Conservation (phyloP, 2,888 invertebrate species). For the Andrena marginata region DNA sequence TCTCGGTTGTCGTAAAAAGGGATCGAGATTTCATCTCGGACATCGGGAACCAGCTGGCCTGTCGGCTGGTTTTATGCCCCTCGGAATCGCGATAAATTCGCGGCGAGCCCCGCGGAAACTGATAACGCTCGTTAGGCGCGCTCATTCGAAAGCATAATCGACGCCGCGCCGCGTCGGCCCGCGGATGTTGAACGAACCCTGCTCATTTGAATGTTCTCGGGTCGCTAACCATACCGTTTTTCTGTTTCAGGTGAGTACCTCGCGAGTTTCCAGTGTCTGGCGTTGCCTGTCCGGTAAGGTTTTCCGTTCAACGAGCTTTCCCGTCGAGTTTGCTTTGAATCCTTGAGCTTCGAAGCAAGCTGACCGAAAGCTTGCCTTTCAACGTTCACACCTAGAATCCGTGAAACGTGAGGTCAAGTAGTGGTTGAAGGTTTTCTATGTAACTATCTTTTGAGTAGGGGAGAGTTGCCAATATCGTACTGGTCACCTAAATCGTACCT, state of each 20-base stretch:
- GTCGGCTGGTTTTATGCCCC: slow-evolving; percentile 76
- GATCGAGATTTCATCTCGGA: slow-evolving; percentile 40
- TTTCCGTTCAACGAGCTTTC: slow-evolving; percentile 15
- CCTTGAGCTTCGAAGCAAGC: slow-evolving; percentile 48
- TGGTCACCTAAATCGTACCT: too few relatives aligned
- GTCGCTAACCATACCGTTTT: slow-evolving; percentile 23
- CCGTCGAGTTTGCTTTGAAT: slow-evolving; percentile 59
- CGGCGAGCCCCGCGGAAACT: slow-evolving; percentile 69
- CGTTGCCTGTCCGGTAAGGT: slow-evolving; percentile 45
- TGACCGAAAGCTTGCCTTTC: slow-evolving; percentile 59
- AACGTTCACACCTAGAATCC: neutral
- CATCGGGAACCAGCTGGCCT: slow-evolving; percentile 72
- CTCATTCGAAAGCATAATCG: neutral
- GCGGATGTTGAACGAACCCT: neutral
- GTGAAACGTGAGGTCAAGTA: too few relatives aligned
- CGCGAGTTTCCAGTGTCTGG: neutral
- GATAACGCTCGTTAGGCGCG: slow-evolving; percentile 27
- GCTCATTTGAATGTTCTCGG: neutral
- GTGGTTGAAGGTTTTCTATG: slow-evolving; percentile 15
- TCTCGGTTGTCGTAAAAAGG: slow-evolving; percentile 35
- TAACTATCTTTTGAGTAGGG: too few relatives aligned
- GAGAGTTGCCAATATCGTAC: too few relatives aligned
- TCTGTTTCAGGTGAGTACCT: slow-evolving; percentile 79
- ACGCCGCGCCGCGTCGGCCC: neutral
- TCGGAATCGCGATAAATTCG: slow-evolving; percentile 77